phyloP scores from a whole-genome alignment of 1,140 invertebrate genomes.

The Drosophila quadrilineata region DNA sequence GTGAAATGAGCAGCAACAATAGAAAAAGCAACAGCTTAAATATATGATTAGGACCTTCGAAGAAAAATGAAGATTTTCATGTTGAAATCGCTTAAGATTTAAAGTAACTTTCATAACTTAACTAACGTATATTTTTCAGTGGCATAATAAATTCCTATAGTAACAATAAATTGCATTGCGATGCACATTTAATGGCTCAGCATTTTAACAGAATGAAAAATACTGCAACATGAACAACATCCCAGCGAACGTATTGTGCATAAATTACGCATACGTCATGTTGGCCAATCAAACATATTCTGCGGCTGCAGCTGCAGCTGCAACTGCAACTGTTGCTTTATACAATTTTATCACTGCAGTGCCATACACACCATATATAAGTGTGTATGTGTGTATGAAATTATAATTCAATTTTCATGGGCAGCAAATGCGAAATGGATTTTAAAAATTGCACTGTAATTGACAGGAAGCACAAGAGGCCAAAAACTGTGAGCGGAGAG shows the following conservation, averaged over 20 bases:
- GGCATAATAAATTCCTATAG: no score
- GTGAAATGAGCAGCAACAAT: conserved; percentile 16
- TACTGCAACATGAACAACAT: no score
- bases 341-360: conserved; percentile 5
- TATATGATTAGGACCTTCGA: neutral
- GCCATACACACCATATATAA: neutral
- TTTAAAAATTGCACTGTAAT: conserved; percentile 37
- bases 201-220: no score
- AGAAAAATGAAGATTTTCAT: no score
- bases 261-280: conserved; percentile 7
- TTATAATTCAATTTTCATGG: conserved; percentile 37
- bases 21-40: neutral
- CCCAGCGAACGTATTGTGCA: neutral
- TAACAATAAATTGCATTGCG: no score
- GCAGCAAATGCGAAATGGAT: conserved; percentile 24
- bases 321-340: conserved; percentile 13
- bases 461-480: conserved; percentile 21
- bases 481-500: no score
- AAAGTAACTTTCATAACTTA: no score
- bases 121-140: no score
- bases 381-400: neutral
- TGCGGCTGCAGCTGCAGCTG: neutral
- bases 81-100: no score
- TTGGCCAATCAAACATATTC: neutral
- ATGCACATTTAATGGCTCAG: no score